A percentile compares a stretch with the other conserved stretches of the same genome.
Conservation (phyloP, 1,140 invertebrate species). For the Vollenhovia emeryi region DNA sequence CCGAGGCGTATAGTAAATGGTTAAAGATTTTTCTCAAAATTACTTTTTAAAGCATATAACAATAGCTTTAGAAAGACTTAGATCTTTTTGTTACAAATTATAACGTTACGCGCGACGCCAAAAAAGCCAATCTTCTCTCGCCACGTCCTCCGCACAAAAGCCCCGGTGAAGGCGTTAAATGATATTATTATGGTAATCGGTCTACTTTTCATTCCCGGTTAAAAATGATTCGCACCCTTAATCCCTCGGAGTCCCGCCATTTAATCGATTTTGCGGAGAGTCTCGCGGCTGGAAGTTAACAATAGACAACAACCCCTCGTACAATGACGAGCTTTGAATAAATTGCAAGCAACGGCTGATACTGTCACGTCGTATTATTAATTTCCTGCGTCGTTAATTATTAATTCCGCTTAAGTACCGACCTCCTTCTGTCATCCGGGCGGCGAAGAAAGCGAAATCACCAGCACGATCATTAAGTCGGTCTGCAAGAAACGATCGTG, state of each 20-base stretch:
- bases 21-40: neutral
- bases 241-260: neutral
- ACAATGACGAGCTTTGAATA: neutral
- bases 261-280: slow-evolving; percentile 2
- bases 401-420: slow-evolving; percentile 5
- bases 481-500: neutral
- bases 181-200: slow-evolving; percentile 32
- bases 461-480: neutral
- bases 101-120: neutral
- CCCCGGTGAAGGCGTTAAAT: neutral
- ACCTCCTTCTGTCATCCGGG: neutral
- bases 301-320: neutral
- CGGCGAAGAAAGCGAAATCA: neutral
- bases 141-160: neutral
- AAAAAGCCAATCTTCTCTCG: slow-evolving; percentile 2
- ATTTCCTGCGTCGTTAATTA: slow-evolving; percentile 11
- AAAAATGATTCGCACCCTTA: slow-evolving; percentile 32
- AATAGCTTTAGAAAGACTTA: neutral
- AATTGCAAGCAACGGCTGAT: slow-evolving; percentile 3
- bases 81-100: slow-evolving; percentile 10
- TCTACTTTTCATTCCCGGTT: slow-evolving; percentile 28
- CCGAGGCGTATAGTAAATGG: neutral
- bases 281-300: slow-evolving; percentile 1
- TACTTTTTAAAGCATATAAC: neutral
- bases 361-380: neutral